Percentiles rank a stretch among this genome's conserved stretches.
These are phyloP conservation scores for Eolophus roseicapilla DNA, from an alignment of 2,113 vertebrate genomes.

Conservation along the genomic window DNA sequence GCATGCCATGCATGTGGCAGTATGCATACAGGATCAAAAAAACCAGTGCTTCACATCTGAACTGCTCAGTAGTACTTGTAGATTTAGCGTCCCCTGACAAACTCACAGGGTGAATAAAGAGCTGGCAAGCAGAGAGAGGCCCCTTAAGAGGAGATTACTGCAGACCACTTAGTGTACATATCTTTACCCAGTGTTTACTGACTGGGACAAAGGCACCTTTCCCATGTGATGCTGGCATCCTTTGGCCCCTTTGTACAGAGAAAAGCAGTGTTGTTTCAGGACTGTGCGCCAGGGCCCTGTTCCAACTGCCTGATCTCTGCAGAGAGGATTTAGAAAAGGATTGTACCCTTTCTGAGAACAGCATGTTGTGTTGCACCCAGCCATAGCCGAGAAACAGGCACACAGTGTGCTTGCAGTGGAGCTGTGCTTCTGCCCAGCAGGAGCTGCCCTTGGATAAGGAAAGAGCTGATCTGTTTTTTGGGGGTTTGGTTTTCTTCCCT, in stretches of 20 bases:
- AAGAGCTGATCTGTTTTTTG: neutral
- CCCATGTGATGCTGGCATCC: neutral
- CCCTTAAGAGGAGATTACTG: neutral
- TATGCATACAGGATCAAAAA: neutral
- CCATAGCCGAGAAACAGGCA: neutral
- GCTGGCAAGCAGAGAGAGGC: neutral
- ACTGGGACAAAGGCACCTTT: neutral
- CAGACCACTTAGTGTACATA: neutral
- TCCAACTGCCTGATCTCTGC: neutral
- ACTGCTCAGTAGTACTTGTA: neutral
- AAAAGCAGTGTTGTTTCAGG: neutral
- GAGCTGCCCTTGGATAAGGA: neutral
- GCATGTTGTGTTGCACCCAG: neutral
- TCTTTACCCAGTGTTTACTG: neutral
- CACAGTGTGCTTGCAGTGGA: rapidly evolving
- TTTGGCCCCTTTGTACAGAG: neutral
- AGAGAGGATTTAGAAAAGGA: neutral
- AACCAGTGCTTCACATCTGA: rapidly evolving
- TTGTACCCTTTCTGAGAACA: neutral
- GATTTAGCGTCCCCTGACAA: neutral
- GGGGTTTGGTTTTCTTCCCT: neutral
- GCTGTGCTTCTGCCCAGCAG: neutral
- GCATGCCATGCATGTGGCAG: rapidly evolving
- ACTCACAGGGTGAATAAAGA: neutral
- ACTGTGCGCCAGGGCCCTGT: neutral